Evolutionary conservation across 1,140 invertebrate species (phyloP).

Genomic region (Drosophila nigrodunni): DNA sequence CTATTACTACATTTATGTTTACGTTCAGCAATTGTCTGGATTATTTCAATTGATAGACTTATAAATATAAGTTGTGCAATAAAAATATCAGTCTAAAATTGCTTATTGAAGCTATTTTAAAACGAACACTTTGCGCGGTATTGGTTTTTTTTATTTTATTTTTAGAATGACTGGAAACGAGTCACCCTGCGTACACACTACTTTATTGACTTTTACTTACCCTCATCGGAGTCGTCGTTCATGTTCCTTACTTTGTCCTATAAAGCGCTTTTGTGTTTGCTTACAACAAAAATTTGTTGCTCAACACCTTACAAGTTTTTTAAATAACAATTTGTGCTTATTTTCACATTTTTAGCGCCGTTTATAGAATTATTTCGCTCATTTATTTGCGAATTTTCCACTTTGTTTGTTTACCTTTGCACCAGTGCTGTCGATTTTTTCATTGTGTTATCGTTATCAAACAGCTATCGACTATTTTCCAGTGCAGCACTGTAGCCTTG

Average conservation of each 20-base stretch:
- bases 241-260: conserved; percentile 41
- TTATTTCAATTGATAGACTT: no score
- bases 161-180: not conserved
- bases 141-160: not conserved
- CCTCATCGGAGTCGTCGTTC: conserved; percentile 72
- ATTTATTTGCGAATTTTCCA: conserved; percentile 46
- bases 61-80: no score
- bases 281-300: not conserved
- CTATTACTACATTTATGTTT: no score
- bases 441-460: conserved; percentile 24
- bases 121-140: conserved; percentile 23
- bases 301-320: conserved; percentile 1
- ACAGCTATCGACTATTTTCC: conserved; percentile 15
- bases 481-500: conserved; percentile 8
- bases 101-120: conserved; percentile 19
- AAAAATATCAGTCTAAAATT: no score
- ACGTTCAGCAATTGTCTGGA: no score
- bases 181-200: conserved; percentile 34
- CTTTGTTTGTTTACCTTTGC: conserved; percentile 70
- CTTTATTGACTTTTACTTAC: conserved; percentile 52
- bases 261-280: not conserved
- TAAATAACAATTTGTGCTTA: not conserved
- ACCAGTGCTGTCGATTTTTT: conserved; percentile 23
- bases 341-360: conserved; percentile 21
- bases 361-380: conserved; percentile 12